Conservation (phyloP, 2,888 invertebrate species). For the Tenodera sinensis region DNA sequence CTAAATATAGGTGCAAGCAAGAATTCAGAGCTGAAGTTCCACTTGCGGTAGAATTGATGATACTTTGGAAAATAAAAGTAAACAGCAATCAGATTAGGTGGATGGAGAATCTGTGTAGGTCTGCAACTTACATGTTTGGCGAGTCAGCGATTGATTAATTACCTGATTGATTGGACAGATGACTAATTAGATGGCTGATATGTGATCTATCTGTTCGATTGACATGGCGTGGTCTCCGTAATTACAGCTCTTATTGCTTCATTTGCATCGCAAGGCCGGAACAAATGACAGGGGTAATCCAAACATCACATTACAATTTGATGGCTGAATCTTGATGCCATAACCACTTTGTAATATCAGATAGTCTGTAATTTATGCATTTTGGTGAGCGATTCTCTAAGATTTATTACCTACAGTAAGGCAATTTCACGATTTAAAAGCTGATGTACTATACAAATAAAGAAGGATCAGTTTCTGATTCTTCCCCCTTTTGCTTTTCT, state of each 20-base stretch:
- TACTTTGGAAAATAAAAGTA: background rate
- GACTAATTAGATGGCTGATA: slow-evolving; percentile 12
- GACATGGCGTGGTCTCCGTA: background rate
- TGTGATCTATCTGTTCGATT: slow-evolving; percentile 9
- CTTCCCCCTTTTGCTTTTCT: no score
- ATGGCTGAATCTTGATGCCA: background rate
- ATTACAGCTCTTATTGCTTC: background rate
- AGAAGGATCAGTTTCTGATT: no score
- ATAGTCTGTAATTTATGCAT: background rate
- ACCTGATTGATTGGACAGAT: slow-evolving; percentile 8
- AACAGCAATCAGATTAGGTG: background rate
- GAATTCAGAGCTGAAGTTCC: background rate
- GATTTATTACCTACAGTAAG: no score
- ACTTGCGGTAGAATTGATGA: background rate
- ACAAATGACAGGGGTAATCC: background rate
- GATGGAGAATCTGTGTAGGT: background rate
- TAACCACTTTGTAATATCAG: background rate
- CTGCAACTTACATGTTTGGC: background rate
- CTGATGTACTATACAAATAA: no score
- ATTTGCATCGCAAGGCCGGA: background rate
- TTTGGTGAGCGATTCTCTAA: background rate
- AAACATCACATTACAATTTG: background rate
- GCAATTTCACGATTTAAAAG: no score
- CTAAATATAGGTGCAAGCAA: no score
- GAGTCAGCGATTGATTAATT: slow-evolving; percentile 10